Evolutionary conservation across 2,888 invertebrate species (phyloP), one percentile per base, ranked within the genome.

Genomic region (Pecten maximus): DNA sequence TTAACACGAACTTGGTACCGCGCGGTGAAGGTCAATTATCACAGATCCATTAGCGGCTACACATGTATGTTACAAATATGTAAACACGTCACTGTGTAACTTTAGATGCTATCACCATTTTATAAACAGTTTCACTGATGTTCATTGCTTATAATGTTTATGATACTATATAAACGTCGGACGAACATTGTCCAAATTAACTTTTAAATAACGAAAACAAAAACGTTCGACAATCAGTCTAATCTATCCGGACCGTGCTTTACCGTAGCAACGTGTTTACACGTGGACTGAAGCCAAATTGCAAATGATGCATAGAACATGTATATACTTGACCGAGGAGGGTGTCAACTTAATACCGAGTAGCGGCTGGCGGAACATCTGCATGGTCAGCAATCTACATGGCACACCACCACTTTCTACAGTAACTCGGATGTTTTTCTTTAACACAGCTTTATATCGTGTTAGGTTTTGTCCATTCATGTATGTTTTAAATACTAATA

Each of bases 311-410:
- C 35, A 74, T 10, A 28, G 23, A 1, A 12, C 28, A 44, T 12
- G n/a, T 54, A 54, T 23, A 23, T 6, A 60, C 6, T 60, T 74
- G 35, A 16, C 74, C 74, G 35, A 35, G 23, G 23, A 35, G 28
- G 12, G 12, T 2, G 60, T 23, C 60, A 60, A 6, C 60, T 60
- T 0, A n/a, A 44, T 10, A 12, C 12, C 23, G 0, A n/a, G 48
- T 19, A 48, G 23, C 23, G 60, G 60, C 60, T n/a, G 8, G 60
- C n/a, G n/a, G 23, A 4, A 6, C 23, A 8, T 28, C 74, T 74
- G 74, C 74, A 10, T 74, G 74, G 74, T 74, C 74, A 74, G 74
- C 74, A 74, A n/a, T n/a, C n/a, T n/a, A n/a, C n/a, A n/a, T n/a
- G n/a, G n/a, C n/a, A n/a, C n/a, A n/a, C n/a, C n/a, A n/a, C n/a